phyloP scores from a whole-genome alignment of 2,113 vertebrate species.

The Drymodes brunneopygia region DNA sequence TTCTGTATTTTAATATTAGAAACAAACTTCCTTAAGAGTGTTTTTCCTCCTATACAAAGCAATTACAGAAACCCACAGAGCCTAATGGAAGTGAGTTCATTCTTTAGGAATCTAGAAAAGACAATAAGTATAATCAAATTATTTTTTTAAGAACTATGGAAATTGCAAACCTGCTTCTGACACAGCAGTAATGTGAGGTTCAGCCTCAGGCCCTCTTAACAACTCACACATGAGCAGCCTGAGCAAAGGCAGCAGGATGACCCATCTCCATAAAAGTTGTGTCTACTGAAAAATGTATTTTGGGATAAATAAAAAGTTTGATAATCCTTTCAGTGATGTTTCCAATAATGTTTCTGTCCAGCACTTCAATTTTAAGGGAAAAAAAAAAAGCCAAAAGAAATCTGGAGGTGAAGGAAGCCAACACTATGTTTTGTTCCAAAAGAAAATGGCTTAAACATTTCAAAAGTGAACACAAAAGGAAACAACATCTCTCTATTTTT shows the following conservation, averaged over 20 bases:
- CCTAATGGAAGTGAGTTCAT: slow-evolving; percentile 19
- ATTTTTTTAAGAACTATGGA: not conserved
- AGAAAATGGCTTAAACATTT: not conserved
- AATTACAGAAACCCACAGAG: not conserved
- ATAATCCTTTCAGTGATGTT: slow-evolving; percentile 8
- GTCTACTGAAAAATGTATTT: slow-evolving; percentile 37
- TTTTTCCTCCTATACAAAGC: not conserved
- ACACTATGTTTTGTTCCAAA: not conserved
- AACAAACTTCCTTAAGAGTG: not conserved
- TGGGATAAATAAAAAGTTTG: slow-evolving; percentile 2
- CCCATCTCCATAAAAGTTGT: not conserved
- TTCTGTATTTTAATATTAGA: slow-evolving; percentile 15
- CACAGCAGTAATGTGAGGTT: not conserved
- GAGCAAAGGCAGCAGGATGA: slow-evolving; percentile 3
- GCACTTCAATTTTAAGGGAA: not conserved
- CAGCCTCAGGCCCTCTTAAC: slow-evolving; percentile 19
- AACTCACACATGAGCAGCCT: slow-evolving; percentile 16
- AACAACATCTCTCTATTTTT: not conserved
- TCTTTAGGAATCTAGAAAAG: not conserved
- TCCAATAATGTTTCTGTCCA: not conserved
- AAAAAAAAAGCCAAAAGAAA: not conserved
- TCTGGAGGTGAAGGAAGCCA: not conserved
- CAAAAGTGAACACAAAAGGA: not conserved
- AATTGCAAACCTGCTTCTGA: slow-evolving; percentile 43
- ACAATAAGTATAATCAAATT: slow-evolving; percentile 29